These are phyloP conservation scores for Polietes domitor DNA, from an alignment of 2,888 invertebrate species.

Conservation along the genomic window DNA sequence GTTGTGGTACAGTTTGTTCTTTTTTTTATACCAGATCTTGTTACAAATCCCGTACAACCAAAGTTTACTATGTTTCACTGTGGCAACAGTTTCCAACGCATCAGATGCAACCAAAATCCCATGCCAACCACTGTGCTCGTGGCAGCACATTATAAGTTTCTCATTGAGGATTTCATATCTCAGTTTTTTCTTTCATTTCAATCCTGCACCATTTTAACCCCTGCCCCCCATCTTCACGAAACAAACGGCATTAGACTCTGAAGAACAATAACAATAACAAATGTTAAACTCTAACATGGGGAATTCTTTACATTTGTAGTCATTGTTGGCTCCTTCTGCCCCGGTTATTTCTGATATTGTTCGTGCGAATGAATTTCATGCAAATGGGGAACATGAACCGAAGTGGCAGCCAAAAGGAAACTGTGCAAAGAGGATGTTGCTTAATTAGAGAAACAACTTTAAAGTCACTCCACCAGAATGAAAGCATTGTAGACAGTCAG, in stretches of 20 bases:
- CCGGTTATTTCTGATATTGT: not conserved
- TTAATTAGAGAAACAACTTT: conserved; percentile 33
- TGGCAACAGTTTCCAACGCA: too few species aligned
- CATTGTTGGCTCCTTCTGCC: not conserved
- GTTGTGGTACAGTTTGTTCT: too few species aligned
- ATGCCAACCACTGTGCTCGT: too few species aligned
- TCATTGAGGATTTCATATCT: too few species aligned
- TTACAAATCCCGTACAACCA: too few species aligned
- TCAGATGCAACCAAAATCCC: too few species aligned
- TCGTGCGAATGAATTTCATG: not conserved
- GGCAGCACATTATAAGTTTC: too few species aligned
- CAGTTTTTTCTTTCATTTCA: too few species aligned
- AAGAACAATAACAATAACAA: conserved; percentile 2
- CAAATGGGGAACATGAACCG: not conserved
- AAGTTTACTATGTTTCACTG: too few species aligned
- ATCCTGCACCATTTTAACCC: not conserved
- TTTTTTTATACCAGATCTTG: too few species aligned
- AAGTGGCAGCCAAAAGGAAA: not conserved
- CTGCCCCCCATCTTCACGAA: not conserved
- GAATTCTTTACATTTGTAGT: not conserved
- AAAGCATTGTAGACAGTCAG: conserved; percentile 1
- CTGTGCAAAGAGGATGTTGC: conserved; percentile 3
- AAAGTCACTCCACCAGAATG: conserved; percentile 17
- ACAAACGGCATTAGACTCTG: not conserved
- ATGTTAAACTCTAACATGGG: conserved; percentile 11